Evolutionary conservation across 2,113 vertebrate genomes (phyloP), one percentile per base, ranked within the genome.

Genomic region (Nannobrachium achirus): DNA sequence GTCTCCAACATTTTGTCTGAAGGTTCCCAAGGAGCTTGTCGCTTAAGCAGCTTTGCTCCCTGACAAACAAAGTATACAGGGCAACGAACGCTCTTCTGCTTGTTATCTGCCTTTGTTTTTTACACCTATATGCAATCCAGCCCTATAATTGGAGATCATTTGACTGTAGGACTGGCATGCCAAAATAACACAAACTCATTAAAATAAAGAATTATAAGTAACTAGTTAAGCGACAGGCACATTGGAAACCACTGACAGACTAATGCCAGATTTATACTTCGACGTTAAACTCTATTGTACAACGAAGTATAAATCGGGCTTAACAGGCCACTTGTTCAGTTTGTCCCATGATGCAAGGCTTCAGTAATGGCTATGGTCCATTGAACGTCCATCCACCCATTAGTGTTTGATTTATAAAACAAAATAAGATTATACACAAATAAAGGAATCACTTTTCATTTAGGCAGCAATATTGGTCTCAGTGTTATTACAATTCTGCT

Each of bases 391-490:
- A 62, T 83, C 76, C 52, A 44, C 76, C 75, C 73, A 61, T 79
- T 65, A 75, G 66, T 81, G 25, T 76, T 79, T 78, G 79, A 85
- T 73, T 84, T 79, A 76, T 40, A 89, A 83, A 90, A 86, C 51
- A 77, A 79, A 71, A 81, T 56, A 73, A 77, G 74, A 85, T 66
- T 63, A 85, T 33, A 77, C 85, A 77, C 65, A 79, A 74, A 83
- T 80, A 83, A 87, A 89, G 81, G 75, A 87, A 85, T 89, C 73
- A 83, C 72, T 79, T 78, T 76, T 85, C 76, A 51, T 84, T 83
- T 90, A 90, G 90, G 90, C 90, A 91, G 91, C 90, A 91, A 88
- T 71, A 84, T 91, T 91, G 89, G 82, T 92, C 91, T 91, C 88
- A 90, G 86, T 88, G 88, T 89, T 90, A 87, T 86, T 80, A 91